Evolutionary conservation across 1,140 invertebrate genomes (phyloP).

Genomic region (Pogonus chalceus): DNA sequence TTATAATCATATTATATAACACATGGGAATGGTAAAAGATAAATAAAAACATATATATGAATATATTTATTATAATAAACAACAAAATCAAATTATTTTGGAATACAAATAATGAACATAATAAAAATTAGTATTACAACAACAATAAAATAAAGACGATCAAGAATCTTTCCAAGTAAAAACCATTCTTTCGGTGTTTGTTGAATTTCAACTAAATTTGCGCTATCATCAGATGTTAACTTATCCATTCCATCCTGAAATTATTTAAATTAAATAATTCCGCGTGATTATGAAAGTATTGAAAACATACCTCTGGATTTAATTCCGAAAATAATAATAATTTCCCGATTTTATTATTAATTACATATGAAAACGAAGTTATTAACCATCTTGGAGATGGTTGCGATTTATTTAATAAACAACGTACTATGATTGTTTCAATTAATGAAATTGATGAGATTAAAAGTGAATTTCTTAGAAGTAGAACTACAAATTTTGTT

Average conservation of each 20-base stretch:
- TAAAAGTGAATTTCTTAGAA: background rate
- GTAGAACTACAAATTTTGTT: background rate
- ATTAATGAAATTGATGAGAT: background rate
- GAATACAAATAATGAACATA: conserved; percentile 11
- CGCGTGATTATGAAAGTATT: background rate
- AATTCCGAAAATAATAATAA: background rate
- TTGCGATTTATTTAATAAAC: background rate
- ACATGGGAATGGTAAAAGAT: too few relatives aligned
- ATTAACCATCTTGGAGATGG: background rate
- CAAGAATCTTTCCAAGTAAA: conserved; percentile 12
- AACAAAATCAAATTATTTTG: too few relatives aligned
- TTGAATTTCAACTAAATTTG: background rate
- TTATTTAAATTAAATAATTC: background rate
- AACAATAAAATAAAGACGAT: conserved; percentile 5
- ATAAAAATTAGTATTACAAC: conserved; percentile 9
- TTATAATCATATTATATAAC: too few relatives aligned
- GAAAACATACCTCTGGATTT: background rate
- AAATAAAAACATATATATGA: too few relatives aligned
- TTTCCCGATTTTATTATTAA: background rate
- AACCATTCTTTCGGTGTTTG: conserved; percentile 12
- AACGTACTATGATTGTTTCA: background rate
- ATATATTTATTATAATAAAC: too few relatives aligned
- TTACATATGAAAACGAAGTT: background rate
- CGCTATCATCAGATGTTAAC: background rate
- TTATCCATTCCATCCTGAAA: background rate